phyloP scores from a whole-genome alignment of 1,140 invertebrate genomes.

The Tetragnatha versicolor region DNA sequence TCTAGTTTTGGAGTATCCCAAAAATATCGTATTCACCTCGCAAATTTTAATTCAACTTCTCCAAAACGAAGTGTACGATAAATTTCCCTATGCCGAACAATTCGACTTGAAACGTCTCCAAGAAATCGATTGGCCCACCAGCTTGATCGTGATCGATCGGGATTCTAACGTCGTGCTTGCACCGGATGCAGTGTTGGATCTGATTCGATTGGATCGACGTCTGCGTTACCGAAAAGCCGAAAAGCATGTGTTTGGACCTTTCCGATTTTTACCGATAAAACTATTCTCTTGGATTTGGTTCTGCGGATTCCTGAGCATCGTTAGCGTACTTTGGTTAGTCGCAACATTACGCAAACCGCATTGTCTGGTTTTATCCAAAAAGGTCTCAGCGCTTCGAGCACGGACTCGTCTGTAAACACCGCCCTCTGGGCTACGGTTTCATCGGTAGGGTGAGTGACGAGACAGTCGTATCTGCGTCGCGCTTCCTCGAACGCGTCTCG shows the following conservation, averaged over 20 bases:
- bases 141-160: neutral
- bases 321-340: neutral
- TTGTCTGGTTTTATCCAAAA: neutral
- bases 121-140: neutral
- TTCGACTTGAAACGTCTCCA: neutral
- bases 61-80: neutral
- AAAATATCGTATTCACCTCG: constrained; percentile 13
- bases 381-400: neutral
- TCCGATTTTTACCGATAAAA: neutral
- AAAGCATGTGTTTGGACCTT: neutral
- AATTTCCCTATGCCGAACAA: neutral
- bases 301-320: neutral
- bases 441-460: rapidly evolving
- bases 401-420: neutral
- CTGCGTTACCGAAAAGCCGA: neutral
- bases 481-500: neutral
- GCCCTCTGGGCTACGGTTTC: neutral
- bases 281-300: neutral
- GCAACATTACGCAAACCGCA: neutral
- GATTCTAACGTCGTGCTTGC: neutral
- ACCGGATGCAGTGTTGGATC: neutral
- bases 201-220: neutral
- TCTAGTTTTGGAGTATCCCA: neutral
- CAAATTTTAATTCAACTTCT: neutral
- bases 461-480: neutral